These are phyloP conservation scores for Corvus moneduloides DNA, from an alignment of 2,113 vertebrate species.

Conservation along the genomic window DNA sequence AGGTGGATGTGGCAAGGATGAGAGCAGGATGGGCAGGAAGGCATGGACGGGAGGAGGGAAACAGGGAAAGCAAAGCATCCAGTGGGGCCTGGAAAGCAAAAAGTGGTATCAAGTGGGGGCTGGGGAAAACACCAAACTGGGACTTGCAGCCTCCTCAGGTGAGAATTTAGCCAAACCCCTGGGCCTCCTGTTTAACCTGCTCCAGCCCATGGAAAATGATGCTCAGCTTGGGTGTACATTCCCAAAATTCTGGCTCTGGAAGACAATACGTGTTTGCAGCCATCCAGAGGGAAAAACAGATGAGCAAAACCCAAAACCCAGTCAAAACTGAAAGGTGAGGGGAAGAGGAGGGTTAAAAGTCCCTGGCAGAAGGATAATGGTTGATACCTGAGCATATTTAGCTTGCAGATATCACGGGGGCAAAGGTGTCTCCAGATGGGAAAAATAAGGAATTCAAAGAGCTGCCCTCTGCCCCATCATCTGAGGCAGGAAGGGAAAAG, in stretches of 20 bases:
- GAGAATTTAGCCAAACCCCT: not conserved
- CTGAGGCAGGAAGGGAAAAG: not conserved
- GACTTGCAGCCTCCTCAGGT: not conserved
- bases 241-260: not conserved
- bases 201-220: rapidly evolving
- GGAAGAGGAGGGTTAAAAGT: not conserved
- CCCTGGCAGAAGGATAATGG: not conserved
- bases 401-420: not conserved
- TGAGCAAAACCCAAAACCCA: not conserved
- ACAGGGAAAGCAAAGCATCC: not conserved
- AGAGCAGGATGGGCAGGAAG: not conserved
- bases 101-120: not conserved
- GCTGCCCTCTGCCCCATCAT: not conserved
- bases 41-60: not conserved
- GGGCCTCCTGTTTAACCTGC: not conserved
- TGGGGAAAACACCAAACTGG: not conserved
- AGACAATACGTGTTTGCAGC: not conserved
- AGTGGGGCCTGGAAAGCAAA: not conserved
- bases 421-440: not conserved
- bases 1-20: not conserved
- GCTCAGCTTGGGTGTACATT: no score
- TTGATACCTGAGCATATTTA: not conserved
- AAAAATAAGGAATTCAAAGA: not conserved
- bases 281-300: not conserved
- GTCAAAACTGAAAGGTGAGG: not conserved